Percentiles rank a stretch among this genome's conserved stretches.
These are phyloP conservation scores for Temnothorax unifasciatus DNA, from an alignment of 2,888 invertebrate genomes.

Conservation along the genomic window DNA sequence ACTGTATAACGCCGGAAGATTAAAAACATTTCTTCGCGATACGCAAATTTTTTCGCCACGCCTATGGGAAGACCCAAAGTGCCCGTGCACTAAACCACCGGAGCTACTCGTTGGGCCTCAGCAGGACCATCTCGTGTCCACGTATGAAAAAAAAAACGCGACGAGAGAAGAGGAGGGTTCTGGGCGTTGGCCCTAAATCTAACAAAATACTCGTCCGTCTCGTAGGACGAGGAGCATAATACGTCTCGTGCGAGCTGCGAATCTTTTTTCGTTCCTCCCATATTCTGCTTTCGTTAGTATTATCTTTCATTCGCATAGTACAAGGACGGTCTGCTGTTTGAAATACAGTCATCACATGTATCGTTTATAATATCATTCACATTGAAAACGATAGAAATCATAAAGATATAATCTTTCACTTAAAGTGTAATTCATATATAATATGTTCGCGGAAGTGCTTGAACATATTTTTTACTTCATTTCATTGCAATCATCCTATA, in stretches of 20 bases:
- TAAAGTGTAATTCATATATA: background rate
- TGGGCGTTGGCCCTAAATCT: conserved; percentile 79
- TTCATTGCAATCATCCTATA: background rate
- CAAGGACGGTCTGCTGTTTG: background rate
- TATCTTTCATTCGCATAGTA: conserved; percentile 39
- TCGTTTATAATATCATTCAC: conserved; percentile 41
- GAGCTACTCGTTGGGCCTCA: conserved; percentile 61
- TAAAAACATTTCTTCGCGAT: background rate
- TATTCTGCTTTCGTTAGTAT: conserved; percentile 41
- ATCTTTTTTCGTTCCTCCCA: conserved; percentile 15
- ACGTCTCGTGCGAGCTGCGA: conserved; percentile 45
- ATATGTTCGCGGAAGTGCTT: background rate
- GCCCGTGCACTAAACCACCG: conserved; percentile 68
- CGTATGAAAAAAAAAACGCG: conserved; percentile 63
- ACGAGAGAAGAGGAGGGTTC: conserved; percentile 56
- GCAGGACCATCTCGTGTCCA: conserved; percentile 69
- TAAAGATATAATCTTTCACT: conserved; percentile 1
- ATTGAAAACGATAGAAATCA: conserved; percentile 24
- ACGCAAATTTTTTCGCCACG: conserved; percentile 68
- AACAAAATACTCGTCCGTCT: conserved; percentile 71
- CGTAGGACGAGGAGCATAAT: conserved; percentile 60
- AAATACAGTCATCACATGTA: conserved; percentile 11
- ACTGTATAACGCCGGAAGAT: background rate
- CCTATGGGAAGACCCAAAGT: conserved; percentile 67
- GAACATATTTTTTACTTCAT: background rate